Conservation (phyloP, 2,888 invertebrate genomes). For the Cordilura impudica region DNA sequence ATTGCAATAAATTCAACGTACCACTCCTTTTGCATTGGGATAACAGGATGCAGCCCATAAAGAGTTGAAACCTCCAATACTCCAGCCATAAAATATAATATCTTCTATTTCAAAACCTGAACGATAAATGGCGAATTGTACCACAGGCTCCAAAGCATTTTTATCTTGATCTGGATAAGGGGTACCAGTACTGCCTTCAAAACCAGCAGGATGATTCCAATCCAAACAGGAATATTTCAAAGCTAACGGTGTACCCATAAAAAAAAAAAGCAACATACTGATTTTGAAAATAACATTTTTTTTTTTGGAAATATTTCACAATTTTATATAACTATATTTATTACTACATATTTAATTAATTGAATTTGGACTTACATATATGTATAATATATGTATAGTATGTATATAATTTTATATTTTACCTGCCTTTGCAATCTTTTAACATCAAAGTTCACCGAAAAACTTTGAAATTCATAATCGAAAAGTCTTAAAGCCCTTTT, state of each 20-base stretch:
- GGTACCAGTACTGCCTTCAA: conserved; percentile 91
- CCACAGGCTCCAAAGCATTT: conserved; percentile 92
- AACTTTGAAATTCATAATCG: conserved; percentile 92
- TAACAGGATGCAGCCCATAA: conserved; percentile 94
- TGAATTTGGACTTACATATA: too few species aligned
- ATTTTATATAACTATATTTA: too few species aligned
- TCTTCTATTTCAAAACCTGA: conserved; percentile 88
- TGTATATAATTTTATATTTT: too few species aligned
- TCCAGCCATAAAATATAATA: conserved; percentile 96
- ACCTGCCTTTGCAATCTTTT: conserved; percentile 65
- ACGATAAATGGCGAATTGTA: conserved; percentile 92
- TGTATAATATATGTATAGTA: too few species aligned
- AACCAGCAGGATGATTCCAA: conserved; percentile 99
- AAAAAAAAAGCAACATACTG: too few species aligned
- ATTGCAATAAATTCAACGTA: conserved; percentile 72
- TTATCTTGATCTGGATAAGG: conserved; percentile 93
- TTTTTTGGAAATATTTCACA: too few species aligned
- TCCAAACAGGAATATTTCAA: conserved; percentile 95
- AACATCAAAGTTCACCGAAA: conserved; percentile 87
- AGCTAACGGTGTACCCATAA: conserved; percentile 90
- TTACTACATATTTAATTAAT: too few species aligned
- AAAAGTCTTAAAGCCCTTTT: conserved; percentile 82
- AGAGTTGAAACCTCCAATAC: conserved; percentile 96
- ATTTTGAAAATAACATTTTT: too few species aligned
- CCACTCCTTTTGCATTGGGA: conserved; percentile 89